Evolutionary conservation across 2,888 invertebrate genomes (phyloP).

Genomic region (Drosophila villosipedis): DNA sequence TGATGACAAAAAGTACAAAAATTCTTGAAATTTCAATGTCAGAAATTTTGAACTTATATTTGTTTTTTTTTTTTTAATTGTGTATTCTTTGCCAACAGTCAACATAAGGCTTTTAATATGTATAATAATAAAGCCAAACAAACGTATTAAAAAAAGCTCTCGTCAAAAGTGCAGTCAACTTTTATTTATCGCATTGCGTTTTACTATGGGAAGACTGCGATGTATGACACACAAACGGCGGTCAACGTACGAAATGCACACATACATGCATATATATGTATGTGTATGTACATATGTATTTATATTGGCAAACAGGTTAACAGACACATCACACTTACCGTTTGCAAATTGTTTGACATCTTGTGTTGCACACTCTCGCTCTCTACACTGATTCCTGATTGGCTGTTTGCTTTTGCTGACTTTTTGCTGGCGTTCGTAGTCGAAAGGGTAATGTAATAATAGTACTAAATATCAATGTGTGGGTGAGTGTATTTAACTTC

Average conservation of each 20-base stretch:
- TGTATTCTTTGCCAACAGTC: neutral
- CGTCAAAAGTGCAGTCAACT: neutral
- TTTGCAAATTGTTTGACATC: slow-evolving; percentile 68
- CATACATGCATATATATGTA: neutral
- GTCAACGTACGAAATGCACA: slow-evolving; percentile 39
- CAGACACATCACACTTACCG: slow-evolving; percentile 51
- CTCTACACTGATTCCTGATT: slow-evolving; percentile 9
- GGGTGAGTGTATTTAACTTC: slow-evolving; percentile 17
- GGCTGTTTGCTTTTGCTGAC: slow-evolving; percentile 1
- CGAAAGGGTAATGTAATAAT: slow-evolving; percentile 9
- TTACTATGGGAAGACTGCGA: slow-evolving; percentile 6
- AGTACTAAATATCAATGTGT: neutral
- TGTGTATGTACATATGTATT: slow-evolving; percentile 4
- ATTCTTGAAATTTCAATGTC: neutral
- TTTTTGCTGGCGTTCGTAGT: slow-evolving; percentile 17
- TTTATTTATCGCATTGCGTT: neutral
- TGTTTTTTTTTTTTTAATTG: neutral
- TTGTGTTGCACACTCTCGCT: slow-evolving; percentile 31
- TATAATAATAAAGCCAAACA: neutral
- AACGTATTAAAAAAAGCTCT: slow-evolving; percentile 1
- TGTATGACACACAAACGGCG: slow-evolving; percentile 23
- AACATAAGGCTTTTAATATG: neutral
- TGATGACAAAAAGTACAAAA: neutral
- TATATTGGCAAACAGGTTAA: slow-evolving; percentile 11
- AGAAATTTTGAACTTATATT: neutral